These are phyloP conservation scores for Xenopus borealis DNA, from an alignment of 2,113 vertebrate genomes.

Conservation along the genomic window DNA sequence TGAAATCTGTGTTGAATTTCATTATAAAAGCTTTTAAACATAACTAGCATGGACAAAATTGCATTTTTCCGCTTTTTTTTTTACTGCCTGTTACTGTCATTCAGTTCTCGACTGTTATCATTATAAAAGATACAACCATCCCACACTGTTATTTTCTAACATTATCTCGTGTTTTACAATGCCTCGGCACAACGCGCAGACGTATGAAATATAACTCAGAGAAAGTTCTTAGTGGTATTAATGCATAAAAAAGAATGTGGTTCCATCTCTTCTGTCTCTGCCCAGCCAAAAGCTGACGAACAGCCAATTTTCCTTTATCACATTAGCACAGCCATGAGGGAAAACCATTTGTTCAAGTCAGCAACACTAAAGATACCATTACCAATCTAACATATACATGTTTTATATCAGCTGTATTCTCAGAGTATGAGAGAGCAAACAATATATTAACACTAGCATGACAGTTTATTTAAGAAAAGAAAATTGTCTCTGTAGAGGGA, in stretches of 20 bases:
- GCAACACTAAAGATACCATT: slow-evolving; percentile 99
- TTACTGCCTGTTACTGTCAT: slow-evolving; percentile 81
- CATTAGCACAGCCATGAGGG: slow-evolving; percentile 94
- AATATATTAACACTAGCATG: slow-evolving; percentile 99
- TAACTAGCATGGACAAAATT: slow-evolving; percentile 33
- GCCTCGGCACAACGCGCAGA: slow-evolving; percentile 67
- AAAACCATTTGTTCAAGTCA: slow-evolving; percentile 99
- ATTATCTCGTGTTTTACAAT: slow-evolving; percentile 86
- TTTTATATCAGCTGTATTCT: slow-evolving; percentile 98
- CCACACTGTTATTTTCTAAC: slow-evolving; percentile 82
- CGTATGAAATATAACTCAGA: slow-evolving; percentile 82
- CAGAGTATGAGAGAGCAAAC: slow-evolving; percentile 84
- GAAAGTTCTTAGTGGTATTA: slow-evolving; percentile 78
- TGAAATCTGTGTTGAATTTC: slow-evolving; percentile 1
- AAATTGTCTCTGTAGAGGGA: slow-evolving; percentile 98
- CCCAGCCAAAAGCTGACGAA: slow-evolving; percentile 91
- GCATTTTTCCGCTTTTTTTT: slow-evolving; percentile 58
- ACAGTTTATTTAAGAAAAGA: slow-evolving; percentile 99
- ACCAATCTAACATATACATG: slow-evolving; percentile 99
- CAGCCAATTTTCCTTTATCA: slow-evolving; percentile 98
- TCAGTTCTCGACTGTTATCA: slow-evolving; percentile 85
- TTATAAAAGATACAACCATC: slow-evolving; percentile 87
- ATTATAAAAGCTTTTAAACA: slow-evolving; percentile 27
- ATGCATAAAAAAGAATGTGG: slow-evolving; percentile 77
- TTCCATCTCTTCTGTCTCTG: slow-evolving; percentile 76